Base-by-base conservation (phyloP, 2,113 vertebrate genomes). In the Notothenia rossii region DNA sequence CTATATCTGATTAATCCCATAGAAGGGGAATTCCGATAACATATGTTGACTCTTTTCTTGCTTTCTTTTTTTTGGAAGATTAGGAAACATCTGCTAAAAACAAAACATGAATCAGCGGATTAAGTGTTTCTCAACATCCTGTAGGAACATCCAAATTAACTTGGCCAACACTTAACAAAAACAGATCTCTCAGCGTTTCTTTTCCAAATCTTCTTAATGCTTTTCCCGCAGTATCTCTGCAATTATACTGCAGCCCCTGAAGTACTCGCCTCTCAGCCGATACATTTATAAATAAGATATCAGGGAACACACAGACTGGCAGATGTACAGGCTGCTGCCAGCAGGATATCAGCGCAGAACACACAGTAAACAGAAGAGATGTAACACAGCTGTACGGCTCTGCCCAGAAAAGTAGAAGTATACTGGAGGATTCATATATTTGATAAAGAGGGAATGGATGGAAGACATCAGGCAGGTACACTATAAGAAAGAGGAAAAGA, bases 261-360 rank as follows among this genome's bases (percentile, higher is more conserved):
- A 83, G 63, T 49, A 33, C 76, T 76, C 29, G 29, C 20, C 6
- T 36, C 56, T 82, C 51, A 77, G 20, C 45, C 56, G 11, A 29
- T 54, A 67, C 66, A 73, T 73, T 81, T 67, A 82, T 88, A 72
- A 85, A 86, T 87, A 89, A 88, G 53, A 83, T 20, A 80, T 67
- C 50, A 81, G 25, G 2, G 3, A 78, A 69, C 69, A 71, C 51
- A 53, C 46, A 71, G 40, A 61, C 46, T 29, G 74, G 61, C 5
- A 71, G 76, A 85, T 70, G 64, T 22, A 63, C 40, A 5, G 33
- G 50, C 62, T 55, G 58, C 33, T 78, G 58, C 60, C 65, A 54
- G 62, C 33, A 72, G 36, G 20, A n/a, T 58, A 55, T 17, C 22
- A 62, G 72, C 64, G 50, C 71, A 77, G 46, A 75, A 60, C 29